Evolutionary conservation across 1,140 invertebrate genomes (phyloP), one percentile per base, ranked within the genome.

Genomic region (Zaprionus ghesquierei): DNA sequence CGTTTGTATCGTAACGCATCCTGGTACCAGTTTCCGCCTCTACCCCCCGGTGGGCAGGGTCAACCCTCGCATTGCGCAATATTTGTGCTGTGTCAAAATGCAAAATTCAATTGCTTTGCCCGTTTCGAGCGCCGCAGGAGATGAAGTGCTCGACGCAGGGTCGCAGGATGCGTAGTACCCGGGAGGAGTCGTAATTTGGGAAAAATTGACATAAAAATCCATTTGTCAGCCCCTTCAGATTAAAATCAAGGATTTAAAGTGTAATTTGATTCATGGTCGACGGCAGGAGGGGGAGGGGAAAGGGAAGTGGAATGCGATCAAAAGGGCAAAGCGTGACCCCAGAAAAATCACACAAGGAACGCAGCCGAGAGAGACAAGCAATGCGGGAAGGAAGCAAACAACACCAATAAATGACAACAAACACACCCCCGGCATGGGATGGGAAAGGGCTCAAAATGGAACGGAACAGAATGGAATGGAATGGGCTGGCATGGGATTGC

Each of bases 221-320:
- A 90, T 90, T 90, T 90, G 89, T 90, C 89, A 90, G 89, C 89
- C 89, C 89, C 85, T 84, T 90, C 89, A 89, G 89, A 90, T 90
- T 90, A 90, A 79, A 90, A 90, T 90, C 89, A 90, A 90, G 89
- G 89, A 90, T 86, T 90, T 90, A 85, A 90, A 90, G 77, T 90
- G 89, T 90, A 90, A 90, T 90, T 90, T 90, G 89, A 90, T 90
- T 89, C 89, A 90, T 76, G 81, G 69, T 46, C 56, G 33, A 62
- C 33, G 12, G 10, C 8, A 29, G 22, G 60, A 9, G 55, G 22
- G 31, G 25, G n/a, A 38, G 25, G 27, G 22, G 49, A 18, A 23
- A 2, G 33, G 54, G 31, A 31, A 8, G 8, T 66, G 61, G 59
- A 29, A 56, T 70, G 68, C 77, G 65, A 79, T 82, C 79, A 87